These are phyloP conservation scores for Antidorcas marsupialis DNA, from an alignment of 2,113 vertebrate genomes.

Conservation along the genomic window DNA sequence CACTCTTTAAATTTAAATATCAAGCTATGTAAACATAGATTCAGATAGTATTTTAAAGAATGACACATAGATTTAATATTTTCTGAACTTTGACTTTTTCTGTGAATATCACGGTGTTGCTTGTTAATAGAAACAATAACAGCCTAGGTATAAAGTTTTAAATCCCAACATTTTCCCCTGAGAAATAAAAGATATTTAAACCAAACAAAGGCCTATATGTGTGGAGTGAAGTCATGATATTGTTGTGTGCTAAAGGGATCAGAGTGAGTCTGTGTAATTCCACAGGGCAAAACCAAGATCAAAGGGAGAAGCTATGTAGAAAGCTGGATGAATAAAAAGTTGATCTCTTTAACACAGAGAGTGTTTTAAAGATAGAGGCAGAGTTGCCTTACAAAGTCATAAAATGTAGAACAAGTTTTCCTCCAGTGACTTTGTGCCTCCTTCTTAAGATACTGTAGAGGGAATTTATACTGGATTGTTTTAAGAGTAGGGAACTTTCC, in stretches of 20 bases:
- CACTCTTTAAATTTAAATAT: not conserved
- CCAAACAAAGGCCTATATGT: not conserved
- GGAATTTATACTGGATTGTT: not conserved
- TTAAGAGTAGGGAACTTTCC: not conserved
- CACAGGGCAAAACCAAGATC: not conserved
- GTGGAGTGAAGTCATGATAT: conserved; percentile 1
- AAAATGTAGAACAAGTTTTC: not conserved
- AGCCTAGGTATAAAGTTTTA: not conserved
- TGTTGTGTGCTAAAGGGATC: conserved; percentile 37
- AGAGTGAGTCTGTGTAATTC: conserved; percentile 25
- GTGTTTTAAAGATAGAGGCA: not conserved
- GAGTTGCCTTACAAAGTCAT: not conserved
- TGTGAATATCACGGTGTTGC: not conserved
- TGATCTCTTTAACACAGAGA: not conserved
- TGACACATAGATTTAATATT: not conserved
- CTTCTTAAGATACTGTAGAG: not conserved
- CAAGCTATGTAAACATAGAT: not conserved
- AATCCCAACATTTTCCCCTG: not conserved
- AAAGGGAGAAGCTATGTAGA: not conserved
- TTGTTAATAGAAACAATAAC: not conserved
- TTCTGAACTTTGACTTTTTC: not conserved
- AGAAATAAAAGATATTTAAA: conserved; percentile 22
- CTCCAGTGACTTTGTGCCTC: not conserved
- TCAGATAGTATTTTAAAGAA: not conserved
- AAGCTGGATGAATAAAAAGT: conserved; percentile 22